A percentile compares a stretch with the other conserved stretches of the same genome.
phyloP scores from a whole-genome alignment of 2,797 vertebrate species.

The Rhadinocentrus ornatus region DNA sequence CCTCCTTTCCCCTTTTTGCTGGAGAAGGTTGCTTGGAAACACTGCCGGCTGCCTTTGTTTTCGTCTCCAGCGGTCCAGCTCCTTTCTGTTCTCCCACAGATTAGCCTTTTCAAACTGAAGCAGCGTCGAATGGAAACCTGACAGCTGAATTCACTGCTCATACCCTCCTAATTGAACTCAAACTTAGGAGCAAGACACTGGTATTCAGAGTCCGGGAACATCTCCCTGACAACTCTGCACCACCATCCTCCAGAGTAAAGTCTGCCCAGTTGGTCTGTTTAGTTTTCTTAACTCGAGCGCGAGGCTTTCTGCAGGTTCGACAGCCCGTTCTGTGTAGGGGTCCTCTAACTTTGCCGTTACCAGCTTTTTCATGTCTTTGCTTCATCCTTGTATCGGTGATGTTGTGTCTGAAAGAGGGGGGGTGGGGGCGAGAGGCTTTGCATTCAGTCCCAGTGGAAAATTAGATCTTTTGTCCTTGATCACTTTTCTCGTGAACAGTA shows the following conservation, averaged over 20 bases:
- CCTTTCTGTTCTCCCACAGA: slow-evolving; percentile 38
- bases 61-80: slow-evolving; percentile 28
- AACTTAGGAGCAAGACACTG: slow-evolving; percentile 47
- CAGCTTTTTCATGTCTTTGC: too few species aligned
- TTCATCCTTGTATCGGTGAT: too few species aligned
- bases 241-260: slow-evolving; percentile 27
- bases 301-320: too few species aligned
- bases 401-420: too few species aligned
- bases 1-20: not conserved
- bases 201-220: slow-evolving; percentile 33
- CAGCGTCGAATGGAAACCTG: slow-evolving; percentile 32
- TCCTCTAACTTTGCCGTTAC: too few species aligned
- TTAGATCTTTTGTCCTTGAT: too few species aligned
- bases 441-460: too few species aligned
- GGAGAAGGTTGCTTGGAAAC: slow-evolving; percentile 42
- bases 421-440: too few species aligned
- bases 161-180: slow-evolving; percentile 69
- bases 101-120: slow-evolving; percentile 58
- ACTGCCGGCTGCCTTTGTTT: slow-evolving; percentile 21
- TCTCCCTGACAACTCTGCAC: slow-evolving; percentile 55
- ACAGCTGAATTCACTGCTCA: slow-evolving; percentile 59
- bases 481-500: too few species aligned
- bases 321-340: too few species aligned
- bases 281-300: too few species aligned
- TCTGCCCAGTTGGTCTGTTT: not conserved